These are phyloP conservation scores for Drosophila sp. DNA, from an alignment of 1,140 invertebrate species.

Conservation along the genomic window DNA sequence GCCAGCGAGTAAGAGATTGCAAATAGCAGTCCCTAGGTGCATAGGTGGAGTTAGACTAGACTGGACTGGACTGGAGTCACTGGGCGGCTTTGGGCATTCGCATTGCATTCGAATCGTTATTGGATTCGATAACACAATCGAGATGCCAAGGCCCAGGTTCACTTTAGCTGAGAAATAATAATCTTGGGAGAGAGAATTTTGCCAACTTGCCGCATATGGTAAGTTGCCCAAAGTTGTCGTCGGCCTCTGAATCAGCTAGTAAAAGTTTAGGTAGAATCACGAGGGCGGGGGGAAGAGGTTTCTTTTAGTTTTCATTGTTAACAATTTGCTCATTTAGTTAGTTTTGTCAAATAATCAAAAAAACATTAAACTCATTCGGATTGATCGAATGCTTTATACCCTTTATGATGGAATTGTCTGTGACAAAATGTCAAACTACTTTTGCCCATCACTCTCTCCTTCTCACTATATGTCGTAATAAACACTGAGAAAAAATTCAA, in stretches of 20 bases:
- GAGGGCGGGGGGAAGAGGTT: neutral
- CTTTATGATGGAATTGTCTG: neutral
- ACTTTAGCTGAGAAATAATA: slow-evolving; percentile 18
- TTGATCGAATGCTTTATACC: slow-evolving; percentile 1
- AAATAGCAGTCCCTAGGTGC: neutral
- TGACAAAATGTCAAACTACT: too few relatives aligned
- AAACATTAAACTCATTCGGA: neutral
- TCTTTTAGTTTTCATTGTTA: slow-evolving; percentile 22
- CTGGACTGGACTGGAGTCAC: neutral
- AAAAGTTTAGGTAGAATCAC: slow-evolving; percentile 2
- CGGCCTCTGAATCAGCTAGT: slow-evolving; percentile 19
- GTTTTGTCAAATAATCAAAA: slow-evolving; percentile 38
- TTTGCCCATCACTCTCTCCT: too few relatives aligned
- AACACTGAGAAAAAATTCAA: too few relatives aligned
- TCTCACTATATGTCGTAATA: too few relatives aligned
- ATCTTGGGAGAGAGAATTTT: slow-evolving; percentile 43
- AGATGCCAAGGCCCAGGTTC: slow-evolving; percentile 31
- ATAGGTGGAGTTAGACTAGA: slow-evolving; percentile 1
- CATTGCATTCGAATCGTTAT: slow-evolving; percentile 56
- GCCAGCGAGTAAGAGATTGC: slow-evolving; percentile 29
- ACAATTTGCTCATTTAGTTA: slow-evolving; percentile 39
- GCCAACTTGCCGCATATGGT: slow-evolving; percentile 63
- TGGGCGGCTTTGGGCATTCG: slow-evolving; percentile 2
- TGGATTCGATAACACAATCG: slow-evolving; percentile 58
- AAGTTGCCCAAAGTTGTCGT: slow-evolving; percentile 68